phyloP scores from a whole-genome alignment of 2,888 invertebrate genomes.

The Pycnomerus fuliginosus region DNA sequence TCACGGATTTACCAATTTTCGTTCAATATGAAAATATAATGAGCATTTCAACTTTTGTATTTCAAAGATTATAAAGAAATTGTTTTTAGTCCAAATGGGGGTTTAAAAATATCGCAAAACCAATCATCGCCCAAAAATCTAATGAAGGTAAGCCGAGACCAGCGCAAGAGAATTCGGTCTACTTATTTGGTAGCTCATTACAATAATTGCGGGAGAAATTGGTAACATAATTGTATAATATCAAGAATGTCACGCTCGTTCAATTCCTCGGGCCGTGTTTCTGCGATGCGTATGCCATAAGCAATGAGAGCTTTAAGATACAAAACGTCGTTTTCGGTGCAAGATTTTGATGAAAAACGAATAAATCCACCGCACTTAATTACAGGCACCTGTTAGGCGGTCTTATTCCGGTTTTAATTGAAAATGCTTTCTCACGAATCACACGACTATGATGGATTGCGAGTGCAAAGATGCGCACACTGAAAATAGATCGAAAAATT shows the following conservation, averaged over 20 bases:
- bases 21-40: too few species aligned
- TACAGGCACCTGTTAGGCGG: constrained; percentile 18
- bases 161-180: too few species aligned
- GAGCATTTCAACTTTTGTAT: too few species aligned
- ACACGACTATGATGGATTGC: constrained; percentile 16
- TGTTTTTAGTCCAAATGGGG: too few species aligned
- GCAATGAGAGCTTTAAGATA: constrained; percentile 19
- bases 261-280: constrained; percentile 19
- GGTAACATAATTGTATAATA: constrained; percentile 22
- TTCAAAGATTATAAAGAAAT: too few species aligned
- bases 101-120: too few species aligned
- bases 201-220: constrained; percentile 22
- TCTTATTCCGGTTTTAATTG: constrained; percentile 22
- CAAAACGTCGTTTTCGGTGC: constrained; percentile 16
- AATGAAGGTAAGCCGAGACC: too few species aligned
- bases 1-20: too few species aligned
- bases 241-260: constrained; percentile 22
- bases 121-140: too few species aligned
- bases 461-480: too few species aligned
- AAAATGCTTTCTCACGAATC: constrained; percentile 22
- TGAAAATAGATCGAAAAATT: too few species aligned
- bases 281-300: constrained; percentile 17
- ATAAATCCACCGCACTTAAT: constrained; percentile 20
- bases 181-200: too few species aligned
- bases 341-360: constrained; percentile 13